phyloP scores from a whole-genome alignment of 1,140 invertebrate genomes.

The Lethocerus indicus region DNA sequence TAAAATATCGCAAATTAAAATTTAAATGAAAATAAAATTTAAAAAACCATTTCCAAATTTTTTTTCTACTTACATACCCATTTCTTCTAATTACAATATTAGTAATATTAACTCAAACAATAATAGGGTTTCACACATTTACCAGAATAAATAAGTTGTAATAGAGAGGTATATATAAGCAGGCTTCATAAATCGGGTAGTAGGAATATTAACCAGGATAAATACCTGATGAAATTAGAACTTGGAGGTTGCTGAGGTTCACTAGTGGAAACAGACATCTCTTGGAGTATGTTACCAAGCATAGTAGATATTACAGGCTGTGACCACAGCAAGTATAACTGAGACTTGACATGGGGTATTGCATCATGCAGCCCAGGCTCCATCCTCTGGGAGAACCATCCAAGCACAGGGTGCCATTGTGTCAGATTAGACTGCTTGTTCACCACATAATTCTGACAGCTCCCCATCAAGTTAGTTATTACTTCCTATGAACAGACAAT shows the following conservation, averaged over 20 bases:
- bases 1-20: neutral
- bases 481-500: slow-evolving; percentile 39
- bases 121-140: too few species aligned
- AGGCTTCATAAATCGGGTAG: too few species aligned
- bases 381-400: slow-evolving; percentile 85
- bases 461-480: slow-evolving; percentile 60
- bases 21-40: neutral
- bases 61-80: too few species aligned
- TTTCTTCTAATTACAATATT: too few species aligned
- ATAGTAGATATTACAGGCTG: slow-evolving; percentile 36
- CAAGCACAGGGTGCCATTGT: slow-evolving; percentile 93
- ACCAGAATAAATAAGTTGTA: too few species aligned
- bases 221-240: slow-evolving; percentile 17
- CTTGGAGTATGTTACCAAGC: slow-evolving; percentile 26
- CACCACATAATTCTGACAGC: slow-evolving; percentile 63
- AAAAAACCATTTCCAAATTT: neutral
- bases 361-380: slow-evolving; percentile 69
- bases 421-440: slow-evolving; percentile 58
- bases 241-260: slow-evolving; percentile 7
- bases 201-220: neutral
- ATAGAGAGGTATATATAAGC: too few species aligned
- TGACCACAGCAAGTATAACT: slow-evolving; percentile 76
- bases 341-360: slow-evolving; percentile 59
- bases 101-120: too few species aligned
- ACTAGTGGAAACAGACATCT: slow-evolving; percentile 15